Conservation (phyloP, 2,113 vertebrate genomes). For the Orcinus orca region DNA sequence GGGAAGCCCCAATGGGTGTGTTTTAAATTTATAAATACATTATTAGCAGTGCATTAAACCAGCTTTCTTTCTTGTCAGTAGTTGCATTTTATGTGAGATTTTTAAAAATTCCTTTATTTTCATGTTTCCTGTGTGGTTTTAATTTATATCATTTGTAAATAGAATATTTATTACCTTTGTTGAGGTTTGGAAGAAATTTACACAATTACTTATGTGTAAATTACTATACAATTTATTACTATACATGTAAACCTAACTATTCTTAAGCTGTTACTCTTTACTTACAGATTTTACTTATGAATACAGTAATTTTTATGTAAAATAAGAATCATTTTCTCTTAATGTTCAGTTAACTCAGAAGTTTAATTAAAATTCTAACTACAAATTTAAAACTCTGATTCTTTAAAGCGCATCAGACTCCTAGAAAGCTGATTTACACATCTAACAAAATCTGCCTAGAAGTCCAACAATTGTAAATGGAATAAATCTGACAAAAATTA, state of each 20-base stretch:
- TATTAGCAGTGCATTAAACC: not conserved
- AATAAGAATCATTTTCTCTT: not conserved
- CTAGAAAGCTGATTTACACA: not conserved
- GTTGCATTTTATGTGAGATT: not conserved
- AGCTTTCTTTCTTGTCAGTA: not conserved
- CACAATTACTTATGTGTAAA: not conserved
- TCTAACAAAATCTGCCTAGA: not conserved
- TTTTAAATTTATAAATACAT: not conserved
- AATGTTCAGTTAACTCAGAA: not conserved
- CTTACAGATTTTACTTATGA: not conserved
- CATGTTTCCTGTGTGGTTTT: not conserved
- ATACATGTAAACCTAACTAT: not conserved
- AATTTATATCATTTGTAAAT: not conserved
- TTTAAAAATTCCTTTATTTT: not conserved
- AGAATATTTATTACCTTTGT: not conserved
- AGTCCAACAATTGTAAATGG: not conserved
- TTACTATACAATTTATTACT: not conserved
- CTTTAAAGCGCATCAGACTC: not conserved
- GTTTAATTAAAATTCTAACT: not conserved
- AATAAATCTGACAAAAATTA: slow-evolving; percentile 22
- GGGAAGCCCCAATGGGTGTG: not conserved
- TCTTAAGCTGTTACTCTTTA: not conserved
- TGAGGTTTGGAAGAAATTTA: not conserved
- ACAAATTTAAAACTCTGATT: not conserved
- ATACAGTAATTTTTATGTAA: not conserved